Percentiles rank a stretch among this genome's conserved stretches.
Conservation (phyloP, 2,113 vertebrate species). For the Pedionomus torquatus region DNA sequence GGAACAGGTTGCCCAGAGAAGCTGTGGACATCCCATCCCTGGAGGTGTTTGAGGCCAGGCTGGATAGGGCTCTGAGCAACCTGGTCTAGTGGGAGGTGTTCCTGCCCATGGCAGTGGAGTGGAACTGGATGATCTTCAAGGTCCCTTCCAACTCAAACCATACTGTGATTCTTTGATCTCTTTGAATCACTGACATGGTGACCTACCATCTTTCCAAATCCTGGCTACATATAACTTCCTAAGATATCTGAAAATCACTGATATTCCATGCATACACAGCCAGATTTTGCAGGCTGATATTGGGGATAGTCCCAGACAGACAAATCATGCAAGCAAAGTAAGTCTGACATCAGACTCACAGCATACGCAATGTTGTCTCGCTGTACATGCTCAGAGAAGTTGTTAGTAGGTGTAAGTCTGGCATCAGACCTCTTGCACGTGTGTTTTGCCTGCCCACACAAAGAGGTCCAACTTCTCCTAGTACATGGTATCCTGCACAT, state of each 20-base stretch:
- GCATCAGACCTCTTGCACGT: not conserved
- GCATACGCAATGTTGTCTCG: not conserved
- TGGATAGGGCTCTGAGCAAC: not conserved
- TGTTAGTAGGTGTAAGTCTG: not conserved
- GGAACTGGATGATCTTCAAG: not conserved
- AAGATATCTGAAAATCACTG: not conserved
- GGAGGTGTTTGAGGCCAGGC: not conserved
- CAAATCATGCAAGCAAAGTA: not conserved
- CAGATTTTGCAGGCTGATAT: not conserved
- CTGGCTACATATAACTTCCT: not conserved
- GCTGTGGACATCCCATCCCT: not conserved
- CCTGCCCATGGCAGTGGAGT: not conserved
- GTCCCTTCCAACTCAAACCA: not conserved
- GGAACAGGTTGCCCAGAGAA: not conserved
- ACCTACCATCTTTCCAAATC: not conserved
- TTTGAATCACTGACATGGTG: not conserved
- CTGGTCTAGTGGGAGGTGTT: not conserved
- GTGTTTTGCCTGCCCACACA: not conserved
- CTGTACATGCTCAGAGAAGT: not conserved
- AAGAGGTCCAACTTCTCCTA: not conserved
- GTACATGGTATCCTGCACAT: fast-evolving
- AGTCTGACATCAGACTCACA: not conserved
- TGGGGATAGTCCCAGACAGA: not conserved
- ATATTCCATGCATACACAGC: not conserved
- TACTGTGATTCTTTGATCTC: not conserved